A percentile compares a stretch with the other conserved stretches of the same genome.
phyloP scores from a whole-genome alignment of 2,797 vertebrate genomes.

The Eurystomus glaucurus region DNA sequence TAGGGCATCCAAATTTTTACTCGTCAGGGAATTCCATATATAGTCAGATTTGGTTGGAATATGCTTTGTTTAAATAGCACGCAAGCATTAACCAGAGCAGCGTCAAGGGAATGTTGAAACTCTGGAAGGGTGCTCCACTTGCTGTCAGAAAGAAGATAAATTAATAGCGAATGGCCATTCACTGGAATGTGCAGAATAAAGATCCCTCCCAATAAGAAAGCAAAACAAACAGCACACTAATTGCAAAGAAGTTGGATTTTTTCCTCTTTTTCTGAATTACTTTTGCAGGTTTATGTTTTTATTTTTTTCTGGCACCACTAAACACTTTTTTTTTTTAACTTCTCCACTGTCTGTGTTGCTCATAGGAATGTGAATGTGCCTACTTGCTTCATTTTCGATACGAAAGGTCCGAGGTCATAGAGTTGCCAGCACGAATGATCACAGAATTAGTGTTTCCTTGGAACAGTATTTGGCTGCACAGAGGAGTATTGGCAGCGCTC shows the following conservation, averaged over 20 bases:
- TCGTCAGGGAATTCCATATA: conserved; percentile 78
- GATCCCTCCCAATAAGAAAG: not conserved
- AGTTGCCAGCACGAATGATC: not conserved
- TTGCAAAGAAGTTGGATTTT: not conserved
- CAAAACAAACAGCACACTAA: conserved; percentile 26
- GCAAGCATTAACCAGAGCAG: conserved; percentile 55
- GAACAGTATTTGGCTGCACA: not conserved
- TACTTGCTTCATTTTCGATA: conserved; percentile 7
- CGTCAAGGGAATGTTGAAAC: conserved; percentile 47
- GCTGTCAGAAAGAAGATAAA: conserved; percentile 59
- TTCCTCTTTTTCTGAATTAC: not conserved
- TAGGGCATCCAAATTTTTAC: conserved; percentile 52
- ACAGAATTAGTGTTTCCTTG: conserved; percentile 24
- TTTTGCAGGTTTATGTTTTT: not conserved
- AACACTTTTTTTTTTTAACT: not conserved
- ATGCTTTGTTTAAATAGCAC: conserved; percentile 79
- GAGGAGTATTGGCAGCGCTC: not conserved
- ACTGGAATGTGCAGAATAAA: conserved; percentile 51
- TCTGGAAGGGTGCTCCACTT: conserved; percentile 63
- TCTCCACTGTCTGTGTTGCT: not conserved
- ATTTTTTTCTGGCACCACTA: not conserved
- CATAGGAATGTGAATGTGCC: conserved; percentile 9
- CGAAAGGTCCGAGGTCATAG: not conserved
- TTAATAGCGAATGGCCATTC: conserved; percentile 9
- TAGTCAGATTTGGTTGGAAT: conserved; percentile 76